Percentiles rank a stretch among this genome's conserved stretches.
Evolutionary conservation across 2,113 vertebrate genomes (phyloP).

Genomic region (Tragelaphus scriptus): DNA sequence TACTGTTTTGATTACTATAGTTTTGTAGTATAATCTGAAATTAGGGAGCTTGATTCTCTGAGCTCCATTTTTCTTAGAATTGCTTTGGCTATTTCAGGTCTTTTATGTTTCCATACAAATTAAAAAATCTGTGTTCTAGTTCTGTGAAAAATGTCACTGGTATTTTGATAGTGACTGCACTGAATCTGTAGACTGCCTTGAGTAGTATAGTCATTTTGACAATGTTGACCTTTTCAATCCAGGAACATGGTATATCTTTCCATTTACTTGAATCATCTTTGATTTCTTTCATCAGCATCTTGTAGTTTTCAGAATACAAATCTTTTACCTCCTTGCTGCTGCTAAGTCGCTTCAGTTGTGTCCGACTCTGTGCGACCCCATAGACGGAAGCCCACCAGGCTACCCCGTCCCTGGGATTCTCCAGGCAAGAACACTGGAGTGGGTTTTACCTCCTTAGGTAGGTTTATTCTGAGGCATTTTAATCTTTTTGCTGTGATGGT

Average conservation of each 20-base stretch:
- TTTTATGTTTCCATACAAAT: background rate
- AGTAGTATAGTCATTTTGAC: background rate
- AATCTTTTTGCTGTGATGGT: background rate
- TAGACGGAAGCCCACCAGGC: too few relatives aligned
- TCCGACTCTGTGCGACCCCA: too few relatives aligned
- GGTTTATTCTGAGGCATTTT: background rate
- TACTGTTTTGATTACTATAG: background rate
- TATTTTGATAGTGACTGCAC: background rate
- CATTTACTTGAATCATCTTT: background rate
- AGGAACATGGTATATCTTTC: background rate
- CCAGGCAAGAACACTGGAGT: too few relatives aligned
- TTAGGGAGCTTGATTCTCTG: background rate
- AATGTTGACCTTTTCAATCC: background rate
- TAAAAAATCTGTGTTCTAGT: background rate
- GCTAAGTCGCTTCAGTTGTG: too few relatives aligned
- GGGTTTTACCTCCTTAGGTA: background rate
- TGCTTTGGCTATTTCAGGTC: background rate
- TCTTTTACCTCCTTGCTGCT: too few relatives aligned
- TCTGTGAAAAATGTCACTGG: background rate
- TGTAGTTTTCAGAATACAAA: background rate
- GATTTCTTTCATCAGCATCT: background rate
- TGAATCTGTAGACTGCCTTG: background rate
- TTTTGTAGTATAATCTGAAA: background rate
- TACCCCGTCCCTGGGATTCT: too few relatives aligned
- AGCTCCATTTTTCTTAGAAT: background rate